Evolutionary conservation across 2,113 vertebrate genomes (phyloP).

Genomic region (Oreocharis arfaki): DNA sequence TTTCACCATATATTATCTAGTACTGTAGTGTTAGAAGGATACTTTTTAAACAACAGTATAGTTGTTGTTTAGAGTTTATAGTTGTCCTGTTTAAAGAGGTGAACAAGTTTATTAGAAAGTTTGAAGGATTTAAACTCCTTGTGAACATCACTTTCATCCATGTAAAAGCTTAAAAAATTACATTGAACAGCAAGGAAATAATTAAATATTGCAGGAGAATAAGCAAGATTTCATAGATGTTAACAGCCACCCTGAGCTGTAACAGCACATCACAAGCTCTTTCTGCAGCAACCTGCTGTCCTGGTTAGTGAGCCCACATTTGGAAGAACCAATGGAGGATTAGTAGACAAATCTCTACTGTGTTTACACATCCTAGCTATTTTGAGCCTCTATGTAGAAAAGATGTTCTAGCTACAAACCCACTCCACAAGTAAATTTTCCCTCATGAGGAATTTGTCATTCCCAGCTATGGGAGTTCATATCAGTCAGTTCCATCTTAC

Average conservation of each 20-base stretch:
- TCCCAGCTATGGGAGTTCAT: neutral
- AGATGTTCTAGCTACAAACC: neutral
- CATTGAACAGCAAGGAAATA: neutral
- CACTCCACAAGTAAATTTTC: neutral
- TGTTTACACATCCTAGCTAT: neutral
- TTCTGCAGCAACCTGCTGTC: neutral
- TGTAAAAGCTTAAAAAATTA: neutral
- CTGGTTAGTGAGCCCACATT: neutral
- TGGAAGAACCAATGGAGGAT: neutral
- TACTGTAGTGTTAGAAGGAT: neutral
- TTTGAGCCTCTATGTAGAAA: neutral
- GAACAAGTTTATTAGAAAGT: neutral
- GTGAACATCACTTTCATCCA: neutral
- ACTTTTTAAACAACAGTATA: neutral
- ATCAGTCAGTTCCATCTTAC: neutral
- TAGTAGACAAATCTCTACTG: neutral
- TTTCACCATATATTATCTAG: neutral
- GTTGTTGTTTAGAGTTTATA: too few species aligned
- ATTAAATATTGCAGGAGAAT: neutral
- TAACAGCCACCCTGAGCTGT: neutral
- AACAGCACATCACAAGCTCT: fast-evolving
- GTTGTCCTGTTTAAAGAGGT: too few species aligned
- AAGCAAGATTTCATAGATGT: neutral
- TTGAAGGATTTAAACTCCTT: neutral
- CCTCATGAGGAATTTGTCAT: neutral